phyloP scores from a whole-genome alignment of 2,797 vertebrate species.

The Glossophaga mutica region DNA sequence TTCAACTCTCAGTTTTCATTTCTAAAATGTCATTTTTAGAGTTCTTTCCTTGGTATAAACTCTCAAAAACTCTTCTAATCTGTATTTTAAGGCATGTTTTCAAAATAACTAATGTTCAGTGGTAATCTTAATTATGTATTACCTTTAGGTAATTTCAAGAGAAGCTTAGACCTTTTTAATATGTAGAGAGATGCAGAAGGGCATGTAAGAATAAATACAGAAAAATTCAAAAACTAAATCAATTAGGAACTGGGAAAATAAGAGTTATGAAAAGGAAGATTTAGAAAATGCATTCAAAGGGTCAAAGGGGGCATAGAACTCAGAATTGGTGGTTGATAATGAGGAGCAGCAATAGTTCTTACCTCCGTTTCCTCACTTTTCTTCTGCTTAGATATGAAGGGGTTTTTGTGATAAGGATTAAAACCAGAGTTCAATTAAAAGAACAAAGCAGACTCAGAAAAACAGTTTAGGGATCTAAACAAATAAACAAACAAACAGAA shows the following conservation, averaged over 20 bases:
- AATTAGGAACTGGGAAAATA: not conserved
- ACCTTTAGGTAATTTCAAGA: slow-evolving; percentile 2
- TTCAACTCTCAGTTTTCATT: not conserved
- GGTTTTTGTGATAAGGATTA: not conserved
- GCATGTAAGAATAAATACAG: not conserved
- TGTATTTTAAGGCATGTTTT: not conserved
- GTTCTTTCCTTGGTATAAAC: not conserved
- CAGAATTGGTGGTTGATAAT: not conserved
- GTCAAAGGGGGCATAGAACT: not conserved
- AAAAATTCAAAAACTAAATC: not conserved
- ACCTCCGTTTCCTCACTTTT: not conserved
- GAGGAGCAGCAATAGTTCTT: not conserved
- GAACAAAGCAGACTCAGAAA: not conserved
- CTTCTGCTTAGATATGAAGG: not conserved
- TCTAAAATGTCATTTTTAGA: not conserved
- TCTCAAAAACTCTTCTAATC: not conserved
- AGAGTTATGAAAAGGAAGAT: not conserved
- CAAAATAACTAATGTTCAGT: not conserved
- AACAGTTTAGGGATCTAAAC: not conserved
- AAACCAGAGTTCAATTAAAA: not conserved
- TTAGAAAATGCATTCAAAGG: not conserved
- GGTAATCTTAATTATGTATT: not conserved
- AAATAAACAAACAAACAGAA: not conserved
- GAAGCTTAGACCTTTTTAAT: not conserved
- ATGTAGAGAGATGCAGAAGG: not conserved